These are phyloP conservation scores for Pegoplata infirma DNA, from an alignment of 2,888 invertebrate genomes.

Conservation along the genomic window DNA sequence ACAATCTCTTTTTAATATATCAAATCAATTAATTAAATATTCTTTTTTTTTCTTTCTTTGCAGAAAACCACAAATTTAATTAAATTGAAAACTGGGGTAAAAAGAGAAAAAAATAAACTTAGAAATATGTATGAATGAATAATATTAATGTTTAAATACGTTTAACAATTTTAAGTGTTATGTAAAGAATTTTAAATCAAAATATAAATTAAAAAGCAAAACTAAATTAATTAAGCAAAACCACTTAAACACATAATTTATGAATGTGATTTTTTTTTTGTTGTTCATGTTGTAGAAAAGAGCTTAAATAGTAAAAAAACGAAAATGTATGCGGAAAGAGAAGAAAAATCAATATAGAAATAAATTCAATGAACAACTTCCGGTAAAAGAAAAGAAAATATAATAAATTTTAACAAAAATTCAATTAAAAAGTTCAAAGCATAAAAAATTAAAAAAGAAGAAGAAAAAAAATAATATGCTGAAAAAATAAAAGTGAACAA, in stretches of 20 bases:
- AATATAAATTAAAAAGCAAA: conserved; percentile 32
- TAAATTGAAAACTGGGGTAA: conserved; percentile 11
- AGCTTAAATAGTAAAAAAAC: neutral
- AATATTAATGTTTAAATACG: conserved; percentile 1
- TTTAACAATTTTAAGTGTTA: neutral
- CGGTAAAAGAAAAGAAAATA: neutral
- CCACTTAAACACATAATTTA: conserved; percentile 36
- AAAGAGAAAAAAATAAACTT: no score
- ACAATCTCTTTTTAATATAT: no score
- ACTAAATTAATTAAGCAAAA: conserved; percentile 48
- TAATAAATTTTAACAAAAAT: neutral
- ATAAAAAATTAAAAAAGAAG: neutral
- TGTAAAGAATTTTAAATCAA: conserved; percentile 7
- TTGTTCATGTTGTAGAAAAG: no score
- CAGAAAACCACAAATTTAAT: neutral
- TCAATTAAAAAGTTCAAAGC: neutral
- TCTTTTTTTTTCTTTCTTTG: neutral
- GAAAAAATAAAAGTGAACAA: neutral
- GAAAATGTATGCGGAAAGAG: neutral
- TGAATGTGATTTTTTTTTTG: conserved; percentile 30
- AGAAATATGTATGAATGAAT: neutral
- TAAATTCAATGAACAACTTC: neutral
- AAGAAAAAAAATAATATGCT: no score
- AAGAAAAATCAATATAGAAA: conserved; percentile 2
- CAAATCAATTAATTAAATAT: neutral